Base-by-base conservation (phyloP, 2,888 invertebrate species). In the Stomorhina lunata region DNA sequence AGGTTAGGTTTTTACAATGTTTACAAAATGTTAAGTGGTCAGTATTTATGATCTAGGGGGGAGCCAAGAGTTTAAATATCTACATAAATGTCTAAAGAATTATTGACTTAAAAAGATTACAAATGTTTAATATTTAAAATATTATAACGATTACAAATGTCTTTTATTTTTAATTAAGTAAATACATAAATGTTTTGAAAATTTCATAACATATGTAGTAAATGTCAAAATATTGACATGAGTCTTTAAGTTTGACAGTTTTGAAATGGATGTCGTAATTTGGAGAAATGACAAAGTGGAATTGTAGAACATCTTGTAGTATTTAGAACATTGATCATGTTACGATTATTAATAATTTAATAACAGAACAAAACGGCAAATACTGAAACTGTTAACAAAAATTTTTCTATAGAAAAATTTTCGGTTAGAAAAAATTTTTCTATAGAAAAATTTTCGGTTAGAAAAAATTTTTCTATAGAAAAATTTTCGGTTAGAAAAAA, bases 1-100 rank as follows among this genome's bases (percentile, higher is more conserved):
- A 63, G 78, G 78, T 71, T 71, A 69, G 12, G 43, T 63, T 80
- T 68, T 32, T 17, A 10, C 17, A 17, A 40, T 55, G 29, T 57
- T 25, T 48, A 17, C 25, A 59, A 55, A 61, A 20, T 63, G 17
- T 48, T 27, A 2, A 43, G 17, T 32, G 50, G 27, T 34, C 59
- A 48, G 66, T 68, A 45, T 55, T 69, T 63, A 55, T 34, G 55
- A 17, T 75, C 22, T n/a, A 22, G n/a, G 12, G n/a, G 17, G 5
- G n/a, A 63, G 50, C 43, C 50, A 50, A 40, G 57, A 43, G 53
- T 50, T 1, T n/a, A 6, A 53, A 5, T 9, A 20, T 61, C 37
- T 37, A 2, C 32, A 5, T 59, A 25, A 48, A 48, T 25, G 43
- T 50, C 53, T 63, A n/a, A 25, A 9, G 22, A 22, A 29, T 57